These are phyloP conservation scores for Oreochromis tanganicae DNA, from an alignment of 2,113 vertebrate genomes.

Conservation along the genomic window DNA sequence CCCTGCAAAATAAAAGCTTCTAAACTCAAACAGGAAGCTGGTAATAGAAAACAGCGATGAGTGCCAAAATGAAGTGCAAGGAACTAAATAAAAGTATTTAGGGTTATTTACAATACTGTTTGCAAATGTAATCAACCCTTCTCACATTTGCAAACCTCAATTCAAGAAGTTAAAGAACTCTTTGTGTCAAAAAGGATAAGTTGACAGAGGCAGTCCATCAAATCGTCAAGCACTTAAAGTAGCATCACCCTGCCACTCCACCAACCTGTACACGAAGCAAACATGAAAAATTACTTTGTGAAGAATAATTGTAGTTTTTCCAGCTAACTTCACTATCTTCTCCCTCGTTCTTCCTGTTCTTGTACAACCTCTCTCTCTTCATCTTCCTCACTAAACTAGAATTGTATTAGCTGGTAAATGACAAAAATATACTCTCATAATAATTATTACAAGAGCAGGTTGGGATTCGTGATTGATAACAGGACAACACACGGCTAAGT, in stretches of 20 bases:
- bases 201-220: not conserved
- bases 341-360: not conserved
- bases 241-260: not conserved
- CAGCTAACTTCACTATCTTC: not conserved
- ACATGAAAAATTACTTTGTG: not conserved
- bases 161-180: too few relatives aligned
- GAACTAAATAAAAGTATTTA: too few relatives aligned
- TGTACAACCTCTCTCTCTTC: not conserved
- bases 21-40: too few relatives aligned
- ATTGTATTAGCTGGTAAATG: not conserved
- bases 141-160: too few relatives aligned
- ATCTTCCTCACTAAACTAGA: not conserved
- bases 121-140: too few relatives aligned
- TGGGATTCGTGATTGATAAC: accelerated
- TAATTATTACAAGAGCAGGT: not conserved
- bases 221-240: not conserved
- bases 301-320: not conserved
- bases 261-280: not conserved
- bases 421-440: not conserved
- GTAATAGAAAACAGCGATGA: too few relatives aligned
- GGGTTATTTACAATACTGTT: too few relatives aligned
- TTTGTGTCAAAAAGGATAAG: too few relatives aligned
- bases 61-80: too few relatives aligned
- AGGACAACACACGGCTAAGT: not conserved
- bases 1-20: too few relatives aligned